Evolutionary conservation across 2,113 vertebrate genomes (phyloP).

Genomic region (Dolichotis patagonum): DNA sequence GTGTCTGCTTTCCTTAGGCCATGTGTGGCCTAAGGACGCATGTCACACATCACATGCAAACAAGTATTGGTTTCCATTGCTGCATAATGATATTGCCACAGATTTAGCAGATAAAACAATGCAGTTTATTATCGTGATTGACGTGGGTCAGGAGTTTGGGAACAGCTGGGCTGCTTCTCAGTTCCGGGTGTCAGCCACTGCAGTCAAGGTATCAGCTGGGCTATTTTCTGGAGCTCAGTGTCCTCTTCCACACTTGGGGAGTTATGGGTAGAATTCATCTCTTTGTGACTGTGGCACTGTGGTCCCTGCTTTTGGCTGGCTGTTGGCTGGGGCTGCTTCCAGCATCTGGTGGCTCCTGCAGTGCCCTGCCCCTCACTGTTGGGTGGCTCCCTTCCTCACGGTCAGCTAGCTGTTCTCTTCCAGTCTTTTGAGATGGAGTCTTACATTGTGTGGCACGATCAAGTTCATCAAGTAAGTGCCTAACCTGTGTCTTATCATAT

Average conservation of each 20-base stretch:
- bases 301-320: not conserved
- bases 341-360: not conserved
- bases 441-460: not conserved
- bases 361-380: not conserved
- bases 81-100: not conserved
- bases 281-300: not conserved
- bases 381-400: not conserved
- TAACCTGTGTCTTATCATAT: not conserved
- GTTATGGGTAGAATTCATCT: not conserved
- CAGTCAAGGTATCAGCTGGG: not conserved
- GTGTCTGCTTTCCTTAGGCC: not conserved
- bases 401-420: not conserved
- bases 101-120: not conserved
- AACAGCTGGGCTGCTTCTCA: not conserved
- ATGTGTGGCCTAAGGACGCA: not conserved
- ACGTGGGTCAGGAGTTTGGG: not conserved
- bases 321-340: not conserved
- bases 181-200: not conserved
- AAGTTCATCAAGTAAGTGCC: not conserved
- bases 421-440: not conserved
- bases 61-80: not conserved
- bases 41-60: not conserved
- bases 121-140: not conserved
- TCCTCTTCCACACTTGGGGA: not conserved
- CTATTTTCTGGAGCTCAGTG: not conserved